A percentile compares a stretch with the other conserved stretches of the same genome.
Conservation (phyloP, 2,888 invertebrate species). For the Heterodera filipjevi region DNA sequence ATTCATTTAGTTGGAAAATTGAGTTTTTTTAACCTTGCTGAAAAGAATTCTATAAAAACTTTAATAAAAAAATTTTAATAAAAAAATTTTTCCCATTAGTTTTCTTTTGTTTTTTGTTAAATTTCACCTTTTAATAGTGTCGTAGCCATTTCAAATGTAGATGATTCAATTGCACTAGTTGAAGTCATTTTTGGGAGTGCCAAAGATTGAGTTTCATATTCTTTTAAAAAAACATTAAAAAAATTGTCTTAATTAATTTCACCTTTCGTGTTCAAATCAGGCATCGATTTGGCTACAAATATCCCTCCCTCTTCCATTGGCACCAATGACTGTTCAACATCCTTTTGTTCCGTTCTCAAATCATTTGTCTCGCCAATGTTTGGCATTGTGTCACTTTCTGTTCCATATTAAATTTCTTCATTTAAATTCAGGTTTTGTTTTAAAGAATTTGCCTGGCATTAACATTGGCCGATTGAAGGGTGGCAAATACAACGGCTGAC, state of each 20-base stretch:
- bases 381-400: background rate
- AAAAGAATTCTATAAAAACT: no score
- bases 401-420: background rate
- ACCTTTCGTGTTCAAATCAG: conserved; percentile 6
- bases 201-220: background rate
- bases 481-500: background rate
- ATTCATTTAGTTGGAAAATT: no score
- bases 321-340: conserved; percentile 24
- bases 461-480: conserved; percentile 1
- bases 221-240: background rate
- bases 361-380: conserved; percentile 2
- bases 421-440: background rate
- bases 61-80: background rate
- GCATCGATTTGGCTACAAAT: background rate
- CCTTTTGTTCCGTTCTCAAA: background rate
- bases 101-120: background rate
- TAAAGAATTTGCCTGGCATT: background rate
- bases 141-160: background rate
- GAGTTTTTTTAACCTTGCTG: no score
- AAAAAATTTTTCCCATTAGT: background rate
- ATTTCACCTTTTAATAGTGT: conserved; percentile 6
- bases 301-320: conserved; percentile 28
- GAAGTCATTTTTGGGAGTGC: background rate
- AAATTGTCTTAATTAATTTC: background rate
- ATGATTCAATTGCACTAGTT: background rate